These are phyloP conservation scores for Ceratosolen solmsi DNA, from an alignment of 1,140 invertebrate species.

Conservation along the genomic window DNA sequence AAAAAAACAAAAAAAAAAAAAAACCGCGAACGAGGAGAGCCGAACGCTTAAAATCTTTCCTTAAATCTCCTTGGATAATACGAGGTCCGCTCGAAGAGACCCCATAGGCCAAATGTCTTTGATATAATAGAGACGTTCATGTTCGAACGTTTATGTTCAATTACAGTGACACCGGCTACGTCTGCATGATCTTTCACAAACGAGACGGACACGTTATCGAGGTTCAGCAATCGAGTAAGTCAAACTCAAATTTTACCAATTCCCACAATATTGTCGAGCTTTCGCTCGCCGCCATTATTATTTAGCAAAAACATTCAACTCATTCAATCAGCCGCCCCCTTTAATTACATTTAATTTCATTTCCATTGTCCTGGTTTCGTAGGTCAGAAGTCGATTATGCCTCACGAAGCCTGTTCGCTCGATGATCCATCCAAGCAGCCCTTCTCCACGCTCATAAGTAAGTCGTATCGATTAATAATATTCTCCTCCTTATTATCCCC, in stretches of 20 bases:
- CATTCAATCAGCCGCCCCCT: too few relatives aligned
- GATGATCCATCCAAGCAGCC: constrained; percentile 78
- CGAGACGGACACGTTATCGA: constrained; percentile 76
- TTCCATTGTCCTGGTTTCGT: too few relatives aligned
- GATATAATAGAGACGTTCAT: too few relatives aligned
- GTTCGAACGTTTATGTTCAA: constrained; percentile 35
- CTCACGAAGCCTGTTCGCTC: constrained; percentile 77
- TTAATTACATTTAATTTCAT: too few relatives aligned
- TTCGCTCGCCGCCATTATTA: not conserved
- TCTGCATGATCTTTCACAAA: constrained; percentile 77
- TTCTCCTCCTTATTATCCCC: too few relatives aligned
- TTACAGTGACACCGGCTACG: constrained; percentile 77
- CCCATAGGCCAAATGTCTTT: too few relatives aligned
- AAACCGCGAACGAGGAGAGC: not conserved
- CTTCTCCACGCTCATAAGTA: constrained; percentile 89
- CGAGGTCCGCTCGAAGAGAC: not conserved
- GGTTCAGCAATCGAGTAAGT: constrained; percentile 75
- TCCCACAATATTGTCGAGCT: not conserved
- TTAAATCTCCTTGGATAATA: not conserved
- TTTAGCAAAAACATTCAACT: not conserved
- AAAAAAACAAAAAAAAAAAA: too few relatives aligned
- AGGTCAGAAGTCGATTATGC: constrained; percentile 70
- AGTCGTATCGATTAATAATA: too few relatives aligned
- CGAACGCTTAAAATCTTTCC: not conserved
- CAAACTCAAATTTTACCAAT: constrained; percentile 46